Base-by-base conservation (phyloP, 2,888 invertebrate species). In the Acrobasis consociella region DNA sequence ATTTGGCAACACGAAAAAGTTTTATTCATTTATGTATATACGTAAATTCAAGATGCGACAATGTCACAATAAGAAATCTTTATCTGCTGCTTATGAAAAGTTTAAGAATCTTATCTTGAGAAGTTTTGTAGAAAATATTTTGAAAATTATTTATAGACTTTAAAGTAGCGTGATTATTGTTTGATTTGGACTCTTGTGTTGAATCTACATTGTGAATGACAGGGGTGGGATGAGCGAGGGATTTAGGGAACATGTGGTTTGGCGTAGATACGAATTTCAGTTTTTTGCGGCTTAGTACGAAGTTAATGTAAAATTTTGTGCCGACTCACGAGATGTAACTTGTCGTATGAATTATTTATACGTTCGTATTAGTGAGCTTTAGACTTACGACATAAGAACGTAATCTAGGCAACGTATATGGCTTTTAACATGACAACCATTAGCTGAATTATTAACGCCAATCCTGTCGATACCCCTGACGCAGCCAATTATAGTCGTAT, bases 271-370 rank as follows among this genome's bases (percentile, higher is more conserved):
- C 56, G 42, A 56, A 56, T 56, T 56, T 42, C 15, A 37, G 11
- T 56, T 56, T 52, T 56, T 56, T 56, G 39, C 17, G 56, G 56
- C 56, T 56, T 56, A 56, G 39, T 53, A 15, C 56, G 16, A 56
- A 56, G 56, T 56, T 56, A 56, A 56, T 39, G 56, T 56, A 56
- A 46, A 46, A 17, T 56, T 55, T 56, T 56, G 37, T 7, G 56
- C 42, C 15, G 17, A 42, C 56, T 56, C 56, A 17, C 42, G 17
- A 8, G 39, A 39, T 42, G 42, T n/a, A 42, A 56, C 39, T 39
- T 39, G 55, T 52, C 31, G 11, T 42, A 42, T 56, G 56, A 56
- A 56, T 56, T 42, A 56, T 56, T 56, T 11, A 56, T 39, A 16
- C 16, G 11, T 39, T 56, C 16, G 39, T 42, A 56, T 56, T 42